phyloP scores from a whole-genome alignment of 1,140 invertebrate genomes.

The Manduca sexta region DNA sequence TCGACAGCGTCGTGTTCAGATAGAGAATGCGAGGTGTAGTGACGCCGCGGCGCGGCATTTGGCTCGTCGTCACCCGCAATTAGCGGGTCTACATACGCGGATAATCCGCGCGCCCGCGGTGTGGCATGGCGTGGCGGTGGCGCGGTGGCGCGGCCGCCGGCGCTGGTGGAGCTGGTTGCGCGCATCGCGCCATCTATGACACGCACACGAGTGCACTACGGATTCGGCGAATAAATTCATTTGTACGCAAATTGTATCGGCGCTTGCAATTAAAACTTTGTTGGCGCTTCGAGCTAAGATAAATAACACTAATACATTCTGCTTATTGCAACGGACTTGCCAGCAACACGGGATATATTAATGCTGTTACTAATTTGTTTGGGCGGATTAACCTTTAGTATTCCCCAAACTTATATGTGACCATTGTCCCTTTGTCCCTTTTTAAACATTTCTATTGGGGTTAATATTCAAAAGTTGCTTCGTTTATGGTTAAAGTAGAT shows the following conservation, averaged over 20 bases:
- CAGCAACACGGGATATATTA: constrained; percentile 67
- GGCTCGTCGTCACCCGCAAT: constrained; percentile 59
- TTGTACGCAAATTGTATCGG: constrained; percentile 73
- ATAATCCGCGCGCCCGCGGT: constrained; percentile 45
- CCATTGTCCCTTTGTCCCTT: constrained; percentile 40
- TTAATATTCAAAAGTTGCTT: neutral
- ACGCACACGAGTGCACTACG: constrained; percentile 59
- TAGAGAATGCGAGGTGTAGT: neutral
- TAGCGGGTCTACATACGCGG: constrained; percentile 61
- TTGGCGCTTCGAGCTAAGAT: constrained; percentile 66
- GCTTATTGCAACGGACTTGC: constrained; percentile 67
- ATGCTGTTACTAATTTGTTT: constrained; percentile 71
- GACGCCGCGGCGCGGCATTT: constrained; percentile 17
- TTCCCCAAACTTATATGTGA: constrained; percentile 40
- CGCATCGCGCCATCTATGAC: constrained; percentile 2
- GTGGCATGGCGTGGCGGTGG: constrained; percentile 11
- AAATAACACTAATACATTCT: constrained; percentile 73
- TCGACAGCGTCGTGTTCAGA: no score
- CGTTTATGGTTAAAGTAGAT: neutral
- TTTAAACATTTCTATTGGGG: constrained; percentile 25
- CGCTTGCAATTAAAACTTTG: constrained; percentile 73
- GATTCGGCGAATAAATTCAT: constrained; percentile 72
- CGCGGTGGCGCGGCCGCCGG: constrained; percentile 17
- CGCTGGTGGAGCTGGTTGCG: no score
- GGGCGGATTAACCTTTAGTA: constrained; percentile 54